phyloP scores from a whole-genome alignment of 2,113 vertebrate species.

The Sminthopsis crassicaudata region DNA sequence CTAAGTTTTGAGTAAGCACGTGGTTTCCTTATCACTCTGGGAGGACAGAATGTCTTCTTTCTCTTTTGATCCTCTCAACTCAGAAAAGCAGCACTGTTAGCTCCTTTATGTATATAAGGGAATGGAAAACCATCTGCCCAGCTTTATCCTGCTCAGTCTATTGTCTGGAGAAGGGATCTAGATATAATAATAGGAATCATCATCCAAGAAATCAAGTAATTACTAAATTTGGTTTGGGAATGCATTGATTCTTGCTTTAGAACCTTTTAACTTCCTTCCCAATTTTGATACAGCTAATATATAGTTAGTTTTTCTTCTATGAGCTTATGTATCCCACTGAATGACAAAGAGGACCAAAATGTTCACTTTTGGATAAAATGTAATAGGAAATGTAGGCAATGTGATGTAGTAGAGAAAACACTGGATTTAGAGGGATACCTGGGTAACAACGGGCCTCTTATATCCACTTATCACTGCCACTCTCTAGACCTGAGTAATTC shows the following conservation, averaged over 20 bases:
- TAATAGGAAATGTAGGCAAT: not conserved
- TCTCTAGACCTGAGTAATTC: not conserved
- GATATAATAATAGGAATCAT: not conserved
- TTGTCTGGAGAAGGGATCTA: not conserved
- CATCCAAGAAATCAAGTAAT: not conserved
- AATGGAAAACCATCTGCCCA: not conserved
- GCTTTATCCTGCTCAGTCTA: not conserved
- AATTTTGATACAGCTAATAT: not conserved
- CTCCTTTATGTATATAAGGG: not conserved
- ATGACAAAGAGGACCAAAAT: not conserved
- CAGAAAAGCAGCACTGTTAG: not conserved
- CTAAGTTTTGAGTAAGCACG: not conserved
- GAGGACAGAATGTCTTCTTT: not conserved
- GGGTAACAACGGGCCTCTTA: not conserved
- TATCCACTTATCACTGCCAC: not conserved
- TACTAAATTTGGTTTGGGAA: not conserved
- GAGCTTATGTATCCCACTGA: not conserved
- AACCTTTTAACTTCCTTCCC: not conserved
- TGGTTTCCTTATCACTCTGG: not conserved
- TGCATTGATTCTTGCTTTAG: not conserved
- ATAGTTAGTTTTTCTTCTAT: not conserved
- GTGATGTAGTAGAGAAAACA: not conserved
- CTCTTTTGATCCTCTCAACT: not conserved
- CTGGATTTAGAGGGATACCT: not conserved
- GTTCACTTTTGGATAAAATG: not conserved